Base-by-base conservation (phyloP, 2,113 vertebrate genomes). In the Pao palembangensis region DNA sequence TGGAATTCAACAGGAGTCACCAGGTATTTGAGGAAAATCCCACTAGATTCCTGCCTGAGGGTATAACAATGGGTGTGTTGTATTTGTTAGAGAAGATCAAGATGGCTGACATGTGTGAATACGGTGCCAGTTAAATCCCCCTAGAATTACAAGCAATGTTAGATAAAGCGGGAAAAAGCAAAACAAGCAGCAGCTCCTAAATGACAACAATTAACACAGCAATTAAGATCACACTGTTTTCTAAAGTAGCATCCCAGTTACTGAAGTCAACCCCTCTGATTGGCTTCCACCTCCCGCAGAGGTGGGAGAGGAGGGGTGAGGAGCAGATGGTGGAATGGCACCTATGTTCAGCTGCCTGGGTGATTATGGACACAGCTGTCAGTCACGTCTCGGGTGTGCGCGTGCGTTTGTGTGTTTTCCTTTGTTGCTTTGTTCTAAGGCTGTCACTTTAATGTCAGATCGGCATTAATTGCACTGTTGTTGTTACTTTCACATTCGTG, bases 331-430 rank as follows among this genome's bases (percentile, higher is more conserved):
- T 58, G 59, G 52, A 75, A 72, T 80, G 79, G 83, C 71, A 75
- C 80, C 75, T 63, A 34, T 78, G 76, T 85, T 81, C 76, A 67
- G 60, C 74, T 75, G 83, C 69, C 46, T 78, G 77, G 76, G 79
- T 81, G 79, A 82, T 87, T 87, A 88, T 85, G 73, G 86, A 79
- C 84, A 79, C 88, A 91, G 85, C 88, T 91, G 90, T 83, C 85
- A 83, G 71, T 85, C 82, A 80, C 52, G 79, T 61, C 69, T 51
- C 58, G 61, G 65, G 55, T 75, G 10, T 23, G 75, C 42, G 58
- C 51, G 59, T 65, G 31, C 34, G 28, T 42, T 16, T 48, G 50
- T 50, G 11, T 53, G 47, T 73, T 47, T 53, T 69, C 49, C 25
- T 23, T 41, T 16, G 10, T 60, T 67, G 18, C 61, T 80, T 78